Base-by-base conservation (phyloP, 30 jellyfish, hydroid and myxozoan species). In the Aurelia sp. region DNA sequence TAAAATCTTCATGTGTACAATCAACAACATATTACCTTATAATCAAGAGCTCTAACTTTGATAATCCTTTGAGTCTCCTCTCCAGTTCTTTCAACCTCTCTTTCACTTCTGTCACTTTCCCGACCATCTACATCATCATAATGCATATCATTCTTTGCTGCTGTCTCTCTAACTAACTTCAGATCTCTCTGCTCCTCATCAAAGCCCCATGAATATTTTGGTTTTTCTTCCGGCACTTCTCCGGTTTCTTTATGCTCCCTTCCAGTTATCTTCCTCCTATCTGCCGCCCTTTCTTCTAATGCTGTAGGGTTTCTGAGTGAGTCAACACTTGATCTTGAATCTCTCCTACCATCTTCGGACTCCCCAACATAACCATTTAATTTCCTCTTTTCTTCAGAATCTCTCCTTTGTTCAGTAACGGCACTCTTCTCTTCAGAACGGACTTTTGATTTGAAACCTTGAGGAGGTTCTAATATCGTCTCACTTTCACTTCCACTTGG, bases 211-310 rank as follows among this genome's bases (percentile, higher is more conserved):
- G 86, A 76, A 64, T 64, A 64, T 21, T 21, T 21, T 17, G 75
- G 86, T 62, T 60, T 76, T n/a, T 76, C 86, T 21, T 76, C 86
- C 0, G 22, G 76, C n/a, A 61, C 76, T 35, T 22, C 76, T 57
- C 47, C 66, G 30, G 73, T 62, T 13, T 20, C 21, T 27, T 19
- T 16, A 13, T 51, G 65, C 33, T 76, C 76, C 4, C 66, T 57
- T 19, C 37, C 51, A 12, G 13, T 4, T 12, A 4, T 30, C 31
- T 60, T n/a, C 16, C 60, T 59, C 65, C 16, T 74, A 59, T 59
- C 55, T 10, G 10, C 22, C 53, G 19, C 19, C 18, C 51, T 64
- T 2, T 59, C 86, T 27, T 16, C 66, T 16, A 13, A 44, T 33
- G 86, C 35, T 11, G 47, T 40, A 7, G 41, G 76, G 44, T 76